Evolutionary conservation across 2,888 invertebrate species (phyloP).

Genomic region (Pimpla rufipes): DNA sequence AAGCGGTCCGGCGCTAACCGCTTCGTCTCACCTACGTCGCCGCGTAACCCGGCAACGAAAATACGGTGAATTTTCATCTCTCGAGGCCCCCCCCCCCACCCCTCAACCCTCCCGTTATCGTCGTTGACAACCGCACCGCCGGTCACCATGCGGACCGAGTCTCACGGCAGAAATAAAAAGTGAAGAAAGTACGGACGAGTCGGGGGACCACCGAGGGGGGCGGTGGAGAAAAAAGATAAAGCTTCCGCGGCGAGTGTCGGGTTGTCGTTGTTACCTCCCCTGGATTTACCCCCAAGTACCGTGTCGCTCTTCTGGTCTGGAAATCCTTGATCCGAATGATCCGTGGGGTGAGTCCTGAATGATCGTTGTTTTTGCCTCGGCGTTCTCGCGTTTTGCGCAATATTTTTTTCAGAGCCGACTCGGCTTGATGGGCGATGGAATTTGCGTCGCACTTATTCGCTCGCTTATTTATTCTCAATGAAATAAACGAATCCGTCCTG

Average conservation of each 20-base stretch:
- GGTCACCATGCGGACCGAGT: conserved; percentile 54
- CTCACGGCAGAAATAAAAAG: conserved; percentile 60
- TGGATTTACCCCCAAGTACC: conserved; percentile 12
- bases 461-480: too few species aligned
- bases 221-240: conserved; percentile 30
- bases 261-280: conserved; percentile 30
- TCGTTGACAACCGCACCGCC: conserved; percentile 37
- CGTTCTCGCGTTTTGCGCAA: conserved; percentile 18
- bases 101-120: conserved; percentile 38
- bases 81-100: neutral
- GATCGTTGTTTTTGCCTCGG: neutral
- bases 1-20: conserved; percentile 9
- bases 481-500: too few species aligned
- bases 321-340: conserved; percentile 30
- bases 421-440: neutral
- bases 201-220: conserved; percentile 4
- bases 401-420: neutral
- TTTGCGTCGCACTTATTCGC: too few species aligned
- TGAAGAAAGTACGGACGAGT: conserved; percentile 21
- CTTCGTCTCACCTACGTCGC: conserved; percentile 5
- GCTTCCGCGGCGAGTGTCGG: conserved; percentile 16
- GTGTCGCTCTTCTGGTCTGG: conserved; percentile 1
- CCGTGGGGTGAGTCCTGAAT: conserved; percentile 29
- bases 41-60: conserved; percentile 42
- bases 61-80: conserved; percentile 61